Conservation (phyloP, 2,113 vertebrate species). For the Sula dactylatra region DNA sequence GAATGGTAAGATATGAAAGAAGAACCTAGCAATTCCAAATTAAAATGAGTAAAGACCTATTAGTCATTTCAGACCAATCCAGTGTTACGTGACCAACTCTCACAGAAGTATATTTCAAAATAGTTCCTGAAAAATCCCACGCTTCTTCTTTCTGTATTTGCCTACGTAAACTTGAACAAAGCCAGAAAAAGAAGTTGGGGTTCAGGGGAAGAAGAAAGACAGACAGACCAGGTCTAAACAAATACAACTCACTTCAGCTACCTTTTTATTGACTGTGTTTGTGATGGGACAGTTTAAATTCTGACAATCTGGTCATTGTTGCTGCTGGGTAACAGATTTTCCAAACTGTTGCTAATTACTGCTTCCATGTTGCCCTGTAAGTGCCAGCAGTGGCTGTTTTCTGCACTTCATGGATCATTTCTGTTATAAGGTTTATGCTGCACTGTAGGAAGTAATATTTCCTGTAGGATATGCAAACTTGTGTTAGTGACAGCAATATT, state of each 20-base stretch:
- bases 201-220: not conserved
- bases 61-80: constrained; percentile 12
- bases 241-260: not conserved
- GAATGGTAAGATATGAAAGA: constrained; percentile 8
- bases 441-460: not conserved
- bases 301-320: not conserved
- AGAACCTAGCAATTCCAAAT: not conserved
- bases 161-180: not conserved
- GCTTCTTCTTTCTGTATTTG: not conserved
- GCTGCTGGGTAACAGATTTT: not conserved
- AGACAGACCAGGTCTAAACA: not conserved
- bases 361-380: not conserved
- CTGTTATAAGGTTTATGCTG: not conserved
- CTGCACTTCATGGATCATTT: not conserved
- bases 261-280: not conserved
- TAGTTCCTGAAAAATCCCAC: not conserved
- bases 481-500: not conserved
- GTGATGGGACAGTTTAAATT: not conserved
- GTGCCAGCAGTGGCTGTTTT: not conserved
- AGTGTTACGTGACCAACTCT: not conserved
- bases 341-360: not conserved
- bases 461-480: not conserved
- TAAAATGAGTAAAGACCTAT: not conserved
- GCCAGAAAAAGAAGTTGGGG: not conserved
- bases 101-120: not conserved